Percentiles rank a stretch among this genome's conserved stretches.
phyloP scores from a whole-genome alignment of 2,888 invertebrate species.

The Plebejus melissa region DNA sequence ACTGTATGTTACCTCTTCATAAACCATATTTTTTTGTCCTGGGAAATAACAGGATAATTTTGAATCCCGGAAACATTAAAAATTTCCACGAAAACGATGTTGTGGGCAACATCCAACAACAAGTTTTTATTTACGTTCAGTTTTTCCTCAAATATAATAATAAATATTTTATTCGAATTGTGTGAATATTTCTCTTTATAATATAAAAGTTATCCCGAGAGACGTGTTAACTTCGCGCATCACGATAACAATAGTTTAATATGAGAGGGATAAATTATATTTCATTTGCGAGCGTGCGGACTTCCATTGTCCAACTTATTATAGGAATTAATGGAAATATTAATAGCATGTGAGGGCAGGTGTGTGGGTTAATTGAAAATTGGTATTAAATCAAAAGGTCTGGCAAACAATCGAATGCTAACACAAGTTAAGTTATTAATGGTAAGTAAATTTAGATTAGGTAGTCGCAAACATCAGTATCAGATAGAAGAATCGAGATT shows the following conservation, averaged over 20 bases:
- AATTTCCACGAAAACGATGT: too few species aligned
- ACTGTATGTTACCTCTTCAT: too few species aligned
- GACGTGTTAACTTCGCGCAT: conserved; percentile 47
- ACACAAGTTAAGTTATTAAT: neutral
- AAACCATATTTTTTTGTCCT: too few species aligned
- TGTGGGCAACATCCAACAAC: too few species aligned
- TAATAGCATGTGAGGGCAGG: neutral
- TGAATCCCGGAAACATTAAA: too few species aligned
- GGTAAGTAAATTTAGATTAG: neutral
- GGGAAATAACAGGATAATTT: too few species aligned
- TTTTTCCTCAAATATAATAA: too few species aligned
- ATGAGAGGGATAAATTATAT: conserved; percentile 40
- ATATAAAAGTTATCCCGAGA: neutral
- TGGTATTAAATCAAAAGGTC: conserved; percentile 12
- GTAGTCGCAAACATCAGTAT: neutral
- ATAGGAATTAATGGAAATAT: conserved; percentile 21
- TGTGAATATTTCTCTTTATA: neutral
- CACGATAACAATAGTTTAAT: conserved; percentile 47
- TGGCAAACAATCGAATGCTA: neutral
- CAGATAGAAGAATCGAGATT: neutral
- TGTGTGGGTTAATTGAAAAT: neutral
- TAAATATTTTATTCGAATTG: neutral
- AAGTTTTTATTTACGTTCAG: too few species aligned
- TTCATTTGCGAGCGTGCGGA: conserved; percentile 16
- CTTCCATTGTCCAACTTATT: conserved; percentile 15